Conservation (phyloP, 2,797 vertebrate species). For the Danio kyathit region DNA sequence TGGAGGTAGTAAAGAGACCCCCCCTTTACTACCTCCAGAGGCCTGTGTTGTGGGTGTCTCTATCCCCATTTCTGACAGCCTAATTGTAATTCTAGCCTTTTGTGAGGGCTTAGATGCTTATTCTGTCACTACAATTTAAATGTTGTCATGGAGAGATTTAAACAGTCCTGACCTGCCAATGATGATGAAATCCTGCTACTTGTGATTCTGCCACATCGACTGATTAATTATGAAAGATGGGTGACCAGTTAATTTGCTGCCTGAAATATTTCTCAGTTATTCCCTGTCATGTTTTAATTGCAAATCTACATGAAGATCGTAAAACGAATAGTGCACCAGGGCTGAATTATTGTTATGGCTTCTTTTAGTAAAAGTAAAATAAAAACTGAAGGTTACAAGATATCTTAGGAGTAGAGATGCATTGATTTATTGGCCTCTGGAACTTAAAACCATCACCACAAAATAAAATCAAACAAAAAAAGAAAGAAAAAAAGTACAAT, state of each 20-base stretch:
- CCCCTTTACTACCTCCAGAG: too few relatives aligned
- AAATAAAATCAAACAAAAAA: too few relatives aligned
- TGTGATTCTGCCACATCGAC: background rate
- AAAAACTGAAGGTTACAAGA: background rate
- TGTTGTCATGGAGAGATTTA: conserved; percentile 1
- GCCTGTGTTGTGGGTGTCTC: too few relatives aligned
- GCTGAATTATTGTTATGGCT: background rate
- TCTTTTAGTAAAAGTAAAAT: background rate
- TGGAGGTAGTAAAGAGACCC: background rate
- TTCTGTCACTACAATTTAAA: conserved; percentile 7
- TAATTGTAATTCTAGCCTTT: background rate
- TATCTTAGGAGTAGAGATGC: background rate
- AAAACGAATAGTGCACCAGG: background rate
- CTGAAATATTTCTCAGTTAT: background rate
- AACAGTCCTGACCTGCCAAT: background rate
- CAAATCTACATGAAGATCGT: background rate
- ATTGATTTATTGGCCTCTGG: too few relatives aligned
- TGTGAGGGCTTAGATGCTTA: background rate
- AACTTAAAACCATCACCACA: too few relatives aligned
- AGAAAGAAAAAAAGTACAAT: too few relatives aligned
- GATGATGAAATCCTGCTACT: background rate
- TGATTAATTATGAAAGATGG: background rate
- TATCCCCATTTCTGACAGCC: background rate
- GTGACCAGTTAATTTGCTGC: conserved; percentile 1
- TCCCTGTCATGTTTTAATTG: background rate